Conservation (phyloP, 2,888 invertebrate genomes). For the Bugula neritina region DNA sequence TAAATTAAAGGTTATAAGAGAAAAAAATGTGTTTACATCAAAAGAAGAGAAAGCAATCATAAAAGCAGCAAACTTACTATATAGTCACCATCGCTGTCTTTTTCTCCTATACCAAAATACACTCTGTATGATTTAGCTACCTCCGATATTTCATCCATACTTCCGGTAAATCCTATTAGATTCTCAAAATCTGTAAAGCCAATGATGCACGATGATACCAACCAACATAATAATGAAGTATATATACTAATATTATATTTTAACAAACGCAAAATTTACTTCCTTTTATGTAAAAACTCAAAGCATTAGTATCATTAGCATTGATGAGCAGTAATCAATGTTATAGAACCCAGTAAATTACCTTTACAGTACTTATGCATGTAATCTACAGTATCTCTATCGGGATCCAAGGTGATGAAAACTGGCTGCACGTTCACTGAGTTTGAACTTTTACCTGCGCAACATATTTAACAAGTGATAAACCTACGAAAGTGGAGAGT, state of each 20-base stretch:
- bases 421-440: slow-evolving; percentile 78
- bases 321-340: too few relatives aligned
- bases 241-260: background rate
- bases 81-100: slow-evolving; percentile 81
- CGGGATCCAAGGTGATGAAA: slow-evolving; percentile 94
- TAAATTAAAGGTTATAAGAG: too few relatives aligned
- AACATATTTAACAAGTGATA: background rate
- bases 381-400: slow-evolving; percentile 74
- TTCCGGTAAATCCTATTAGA: slow-evolving; percentile 80
- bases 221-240: background rate
- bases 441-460: slow-evolving; percentile 79
- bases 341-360: too few relatives aligned
- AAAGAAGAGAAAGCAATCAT: background rate
- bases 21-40: too few relatives aligned
- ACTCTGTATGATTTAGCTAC: slow-evolving; percentile 88
- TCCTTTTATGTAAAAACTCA: too few relatives aligned
- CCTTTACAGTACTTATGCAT: slow-evolving; percentile 46
- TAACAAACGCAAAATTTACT: background rate
- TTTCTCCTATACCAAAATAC: slow-evolving; percentile 87
- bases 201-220: background rate
- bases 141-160: slow-evolving; percentile 58
- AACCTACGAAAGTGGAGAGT: slow-evolving; percentile 69
- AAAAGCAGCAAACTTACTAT: slow-evolving; percentile 61
- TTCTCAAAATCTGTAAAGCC: slow-evolving; percentile 72
- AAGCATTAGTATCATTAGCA: too few relatives aligned